These are phyloP conservation scores for Corapipo altera DNA, from an alignment of 2,113 vertebrate species.

Conservation along the genomic window DNA sequence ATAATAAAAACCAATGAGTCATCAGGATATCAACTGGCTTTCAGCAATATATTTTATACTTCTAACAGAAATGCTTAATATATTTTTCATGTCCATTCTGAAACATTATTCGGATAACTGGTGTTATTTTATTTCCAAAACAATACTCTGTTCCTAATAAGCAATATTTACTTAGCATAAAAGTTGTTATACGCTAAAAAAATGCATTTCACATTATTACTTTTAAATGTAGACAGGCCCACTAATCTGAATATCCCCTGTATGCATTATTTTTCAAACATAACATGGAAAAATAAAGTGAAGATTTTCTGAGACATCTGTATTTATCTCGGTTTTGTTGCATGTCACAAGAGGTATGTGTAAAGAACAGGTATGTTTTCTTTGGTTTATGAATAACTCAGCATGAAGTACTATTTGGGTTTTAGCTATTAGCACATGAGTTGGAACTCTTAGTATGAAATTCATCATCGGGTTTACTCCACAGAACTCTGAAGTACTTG, in stretches of 20 bases:
- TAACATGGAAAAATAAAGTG: constrained; percentile 39
- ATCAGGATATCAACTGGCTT: neutral
- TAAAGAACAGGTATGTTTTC: neutral
- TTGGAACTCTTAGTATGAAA: neutral
- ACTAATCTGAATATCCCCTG: neutral
- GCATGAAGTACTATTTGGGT: neutral
- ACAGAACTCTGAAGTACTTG: neutral
- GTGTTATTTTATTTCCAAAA: neutral
- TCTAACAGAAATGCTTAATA: neutral
- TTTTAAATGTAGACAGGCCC: constrained; percentile 28
- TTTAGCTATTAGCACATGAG: neutral
- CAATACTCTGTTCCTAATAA: neutral
- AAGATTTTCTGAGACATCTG: constrained; percentile 35
- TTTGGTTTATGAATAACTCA: neutral
- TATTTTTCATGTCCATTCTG: constrained; percentile 1
- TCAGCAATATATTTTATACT: neutral
- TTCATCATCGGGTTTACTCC: neutral
- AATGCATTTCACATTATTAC: neutral
- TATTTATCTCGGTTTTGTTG: neutral
- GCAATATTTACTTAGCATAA: neutral
- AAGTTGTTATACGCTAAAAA: neutral
- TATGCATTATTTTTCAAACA: constrained; percentile 25
- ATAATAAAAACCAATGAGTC: neutral
- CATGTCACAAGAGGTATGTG: neutral
- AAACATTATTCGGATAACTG: neutral